Base-by-base conservation (phyloP, 2,888 invertebrate genomes). In the Morpho deidamia region DNA sequence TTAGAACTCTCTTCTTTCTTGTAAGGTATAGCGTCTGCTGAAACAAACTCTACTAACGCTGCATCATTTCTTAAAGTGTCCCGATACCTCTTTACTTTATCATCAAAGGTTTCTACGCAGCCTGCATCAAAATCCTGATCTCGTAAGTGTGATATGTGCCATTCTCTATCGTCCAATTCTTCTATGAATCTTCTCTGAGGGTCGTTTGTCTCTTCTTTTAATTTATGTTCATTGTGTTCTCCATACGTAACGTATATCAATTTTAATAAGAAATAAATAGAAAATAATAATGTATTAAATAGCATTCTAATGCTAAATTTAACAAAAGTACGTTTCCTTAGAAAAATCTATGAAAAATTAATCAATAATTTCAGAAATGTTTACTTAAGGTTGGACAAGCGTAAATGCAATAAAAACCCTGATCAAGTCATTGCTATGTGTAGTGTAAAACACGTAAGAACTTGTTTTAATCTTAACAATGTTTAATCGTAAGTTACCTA, bases 81-180 rank as follows among this genome's bases (percentile, higher is more conserved):
- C 37, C 66, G 77, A 39, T 83, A 79, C 40, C 63, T 71, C 11
- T 58, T 66, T 0, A 64, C 64, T 56, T 64, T 74, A 4, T 78
- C 74, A n/a, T 65, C 62, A 4, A 78, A 72, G 0, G 74, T 73
- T 7, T 78, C 74, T 7, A 58, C 55, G 45, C 82, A 81, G 1
- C 62, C 58, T 32, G 60, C 62, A n/a, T 64, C 61, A 38, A 62
- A 56, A 7, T 63, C 63, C 9, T 73, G 68, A 33, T 70, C 66
- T 7, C 59, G 76, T 32, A 81, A 65, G 55, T 81, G 79, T 1
- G 76, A 66, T 1, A 80, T 58, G 14, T 80, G 76, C 80, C 81
- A 83, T 11, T 81, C 71, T 8, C 66, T 53, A 14, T 78, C 75
- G 7, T 70, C 56, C 8, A 74, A 32, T 11, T 74, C 67, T 8